phyloP scores from a whole-genome alignment of 2,797 vertebrate species.

The Holocentrus rufus region DNA sequence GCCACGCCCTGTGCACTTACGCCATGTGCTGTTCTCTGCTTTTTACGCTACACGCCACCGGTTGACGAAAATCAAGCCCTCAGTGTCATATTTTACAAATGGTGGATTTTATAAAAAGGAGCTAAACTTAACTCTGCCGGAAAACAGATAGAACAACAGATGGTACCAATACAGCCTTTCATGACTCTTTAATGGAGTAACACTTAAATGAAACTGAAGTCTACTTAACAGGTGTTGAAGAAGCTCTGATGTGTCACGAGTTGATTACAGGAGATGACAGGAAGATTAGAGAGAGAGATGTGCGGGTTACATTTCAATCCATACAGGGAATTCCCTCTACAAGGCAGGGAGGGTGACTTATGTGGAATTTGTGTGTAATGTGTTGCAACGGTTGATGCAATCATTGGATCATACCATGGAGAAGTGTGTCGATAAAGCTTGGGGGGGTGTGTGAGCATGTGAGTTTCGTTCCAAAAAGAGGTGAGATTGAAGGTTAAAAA shows the following conservation, averaged over 20 bases:
- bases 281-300: not conserved
- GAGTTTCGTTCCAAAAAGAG: not conserved
- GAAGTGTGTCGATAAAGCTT: not conserved
- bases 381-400: slow-evolving; percentile 21
- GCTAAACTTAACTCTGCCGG: not conserved
- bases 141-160: not conserved
- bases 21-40: no score
- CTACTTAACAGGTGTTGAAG: not conserved
- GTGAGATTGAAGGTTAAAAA: not conserved
- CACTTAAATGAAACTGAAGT: not conserved
- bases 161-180: not conserved
- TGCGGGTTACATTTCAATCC: not conserved
- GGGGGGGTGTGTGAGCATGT: not conserved
- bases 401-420: not conserved
- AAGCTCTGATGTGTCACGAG: not conserved
- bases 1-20: no score
- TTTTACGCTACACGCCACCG: no score
- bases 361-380: not conserved
- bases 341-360: not conserved
- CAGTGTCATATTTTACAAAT: no score
- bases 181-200: not conserved
- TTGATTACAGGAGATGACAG: not conserved
- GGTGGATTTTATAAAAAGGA: no score
- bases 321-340: not conserved
- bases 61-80: no score